These are phyloP conservation scores for Drosophila busckii DNA, from an alignment of 1,140 invertebrate genomes.

Conservation along the genomic window DNA sequence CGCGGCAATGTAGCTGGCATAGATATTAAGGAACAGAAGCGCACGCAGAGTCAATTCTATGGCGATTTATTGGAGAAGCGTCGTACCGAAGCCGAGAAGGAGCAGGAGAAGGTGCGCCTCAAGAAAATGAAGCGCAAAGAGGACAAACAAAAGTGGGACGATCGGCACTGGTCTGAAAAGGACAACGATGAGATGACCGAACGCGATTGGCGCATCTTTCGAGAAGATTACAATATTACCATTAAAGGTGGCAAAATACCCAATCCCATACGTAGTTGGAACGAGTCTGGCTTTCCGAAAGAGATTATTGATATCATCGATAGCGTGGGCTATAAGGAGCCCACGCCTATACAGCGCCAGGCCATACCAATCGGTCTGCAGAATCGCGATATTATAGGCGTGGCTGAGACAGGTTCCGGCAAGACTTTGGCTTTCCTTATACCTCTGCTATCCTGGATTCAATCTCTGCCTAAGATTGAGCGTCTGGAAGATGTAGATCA, in stretches of 20 bases:
- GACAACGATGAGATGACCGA: conserved; percentile 97
- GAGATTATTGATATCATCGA: conserved; percentile 97
- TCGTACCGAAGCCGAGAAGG: conserved; percentile 97
- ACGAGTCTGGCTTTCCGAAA: conserved; percentile 93
- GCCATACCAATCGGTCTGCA: conserved; percentile 99
- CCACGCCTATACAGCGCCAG: conserved; percentile 99
- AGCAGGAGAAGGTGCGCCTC: conserved; percentile 96
- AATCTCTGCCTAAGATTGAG: conserved; percentile 97
- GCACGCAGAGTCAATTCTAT: conserved; percentile 99
- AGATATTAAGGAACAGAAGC: conserved; percentile 97
- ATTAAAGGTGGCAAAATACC: conserved; percentile 99
- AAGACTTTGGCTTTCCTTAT: conserved; percentile 99
- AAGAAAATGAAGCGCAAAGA: conserved; percentile 97
- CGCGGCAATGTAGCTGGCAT: conserved; percentile 97
- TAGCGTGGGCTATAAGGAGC: conserved; percentile 97
- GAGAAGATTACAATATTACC: conserved; percentile 99
- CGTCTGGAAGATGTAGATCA: conserved; percentile 93
- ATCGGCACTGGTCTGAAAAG: conserved; percentile 99
- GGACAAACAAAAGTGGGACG: conserved; percentile 99
- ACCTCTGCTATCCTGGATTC: conserved; percentile 98
- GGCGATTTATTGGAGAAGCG: conserved; percentile 96
- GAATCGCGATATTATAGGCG: conserved; percentile 99
- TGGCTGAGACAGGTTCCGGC: conserved; percentile 98
- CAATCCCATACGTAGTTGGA: conserved; percentile 97
- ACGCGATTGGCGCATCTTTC: conserved; percentile 99